These are phyloP conservation scores for Melanostoma scalare DNA, from an alignment of 2,888 invertebrate species.

Conservation along the genomic window DNA sequence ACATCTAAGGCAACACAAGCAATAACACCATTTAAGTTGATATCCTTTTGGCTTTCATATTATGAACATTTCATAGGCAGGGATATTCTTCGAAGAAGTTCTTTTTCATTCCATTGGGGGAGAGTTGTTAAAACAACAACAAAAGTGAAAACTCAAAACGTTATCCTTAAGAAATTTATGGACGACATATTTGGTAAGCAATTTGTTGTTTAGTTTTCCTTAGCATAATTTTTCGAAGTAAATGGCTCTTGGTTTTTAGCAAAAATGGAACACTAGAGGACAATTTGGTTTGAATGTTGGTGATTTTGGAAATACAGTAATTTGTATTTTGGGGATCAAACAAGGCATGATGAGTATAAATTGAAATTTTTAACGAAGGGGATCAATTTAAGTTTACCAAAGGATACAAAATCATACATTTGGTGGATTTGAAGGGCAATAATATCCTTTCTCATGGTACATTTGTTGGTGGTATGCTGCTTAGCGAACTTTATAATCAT, in stretches of 20 bases:
- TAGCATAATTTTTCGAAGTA: constrained; percentile 33
- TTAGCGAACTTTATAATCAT: no score
- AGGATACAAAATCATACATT: not conserved
- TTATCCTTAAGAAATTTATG: constrained; percentile 51
- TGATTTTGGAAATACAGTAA: constrained; percentile 37
- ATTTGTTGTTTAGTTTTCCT: constrained; percentile 61
- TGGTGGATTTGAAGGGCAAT: no score
- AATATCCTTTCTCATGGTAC: no score
- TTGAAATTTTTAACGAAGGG: constrained; percentile 45
- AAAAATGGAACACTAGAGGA: constrained; percentile 49
- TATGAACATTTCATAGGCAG: constrained; percentile 45
- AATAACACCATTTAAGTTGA: constrained; percentile 65
- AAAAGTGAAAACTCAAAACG: constrained; percentile 53
- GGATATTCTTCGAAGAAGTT: constrained; percentile 22
- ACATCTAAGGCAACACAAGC: constrained; percentile 60
- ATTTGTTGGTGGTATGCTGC: no score
- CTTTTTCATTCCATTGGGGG: constrained; percentile 10
- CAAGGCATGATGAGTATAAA: constrained; percentile 13
- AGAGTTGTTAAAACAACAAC: constrained; percentile 6
- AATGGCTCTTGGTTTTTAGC: constrained; percentile 23
- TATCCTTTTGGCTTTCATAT: constrained; percentile 44
- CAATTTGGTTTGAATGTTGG: constrained; percentile 43
- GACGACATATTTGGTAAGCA: constrained; percentile 49
- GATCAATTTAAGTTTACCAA: not conserved
- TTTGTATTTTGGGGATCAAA: constrained; percentile 54